A percentile compares a stretch with the other conserved stretches of the same genome.
These are phyloP conservation scores for Oreochromis spilurus DNA, from an alignment of 2,113 vertebrate species.

Conservation along the genomic window DNA sequence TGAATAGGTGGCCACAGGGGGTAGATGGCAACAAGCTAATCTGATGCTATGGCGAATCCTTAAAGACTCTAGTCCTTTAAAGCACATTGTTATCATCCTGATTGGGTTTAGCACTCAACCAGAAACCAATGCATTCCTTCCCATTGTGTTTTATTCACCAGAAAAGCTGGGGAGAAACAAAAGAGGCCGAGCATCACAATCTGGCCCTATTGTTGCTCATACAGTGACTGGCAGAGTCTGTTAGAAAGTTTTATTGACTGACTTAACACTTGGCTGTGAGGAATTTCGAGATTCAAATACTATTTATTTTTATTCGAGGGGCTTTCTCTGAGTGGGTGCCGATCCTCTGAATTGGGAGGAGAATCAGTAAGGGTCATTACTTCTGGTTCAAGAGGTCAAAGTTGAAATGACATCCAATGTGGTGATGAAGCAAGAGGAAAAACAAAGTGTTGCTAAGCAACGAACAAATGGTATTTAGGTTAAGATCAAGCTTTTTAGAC, in stretches of 20 bases:
- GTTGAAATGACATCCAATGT: constrained; percentile 60
- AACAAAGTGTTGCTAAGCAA: constrained; percentile 53
- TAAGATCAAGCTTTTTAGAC: constrained; percentile 11
- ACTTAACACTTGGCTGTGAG: constrained; percentile 36
- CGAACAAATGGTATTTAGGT: constrained; percentile 31
- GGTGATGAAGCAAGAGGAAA: constrained; percentile 41
- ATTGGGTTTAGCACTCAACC: constrained; percentile 69
- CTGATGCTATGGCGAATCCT: constrained; percentile 63
- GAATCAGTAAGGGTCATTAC: constrained; percentile 55
- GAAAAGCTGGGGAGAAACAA: constrained; percentile 64
- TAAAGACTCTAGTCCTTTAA: constrained; percentile 64
- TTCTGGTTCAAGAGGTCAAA: constrained; percentile 64
- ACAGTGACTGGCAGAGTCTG: constrained; percentile 58
- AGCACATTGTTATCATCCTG: constrained; percentile 70
- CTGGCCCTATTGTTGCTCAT: constrained; percentile 56
- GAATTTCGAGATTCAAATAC: constrained; percentile 34
- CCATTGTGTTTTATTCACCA: constrained; percentile 55
- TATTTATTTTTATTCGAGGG: constrained; percentile 33
- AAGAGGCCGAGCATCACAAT: constrained; percentile 40
- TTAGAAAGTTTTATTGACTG: constrained; percentile 53
- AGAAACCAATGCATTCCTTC: constrained; percentile 68
- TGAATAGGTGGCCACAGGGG: constrained; percentile 51
- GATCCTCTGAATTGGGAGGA: background rate
- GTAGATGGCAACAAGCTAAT: constrained; percentile 65
- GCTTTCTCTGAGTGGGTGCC: background rate